Evolutionary conservation across 2,888 invertebrate species (phyloP).

Genomic region (Ephialtes manifestator): DNA sequence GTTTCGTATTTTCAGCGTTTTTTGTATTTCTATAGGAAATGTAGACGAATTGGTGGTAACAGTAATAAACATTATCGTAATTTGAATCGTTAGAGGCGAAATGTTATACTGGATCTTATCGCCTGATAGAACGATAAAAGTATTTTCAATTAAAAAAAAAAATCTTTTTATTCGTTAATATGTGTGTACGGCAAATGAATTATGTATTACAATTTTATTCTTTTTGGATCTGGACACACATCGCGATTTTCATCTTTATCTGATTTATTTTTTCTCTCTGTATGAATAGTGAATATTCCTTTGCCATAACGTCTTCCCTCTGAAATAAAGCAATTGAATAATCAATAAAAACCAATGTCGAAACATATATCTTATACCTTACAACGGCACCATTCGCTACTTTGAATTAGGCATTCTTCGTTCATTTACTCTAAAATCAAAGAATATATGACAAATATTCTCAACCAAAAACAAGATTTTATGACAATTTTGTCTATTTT

Average conservation of each 20-base stretch:
- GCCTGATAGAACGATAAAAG: slow-evolving; percentile 6
- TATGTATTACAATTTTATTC: slow-evolving; percentile 30
- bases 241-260: slow-evolving; percentile 41
- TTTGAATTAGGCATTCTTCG: background rate
- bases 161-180: slow-evolving; percentile 14
- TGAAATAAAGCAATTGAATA: slow-evolving; percentile 68
- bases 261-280: slow-evolving; percentile 11
- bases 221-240: slow-evolving; percentile 33
- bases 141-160: slow-evolving; percentile 16
- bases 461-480: no score
- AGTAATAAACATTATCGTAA: slow-evolving; percentile 24
- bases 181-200: slow-evolving; percentile 1
- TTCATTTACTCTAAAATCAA: background rate
- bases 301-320: slow-evolving; percentile 82
- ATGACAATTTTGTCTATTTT: no score
- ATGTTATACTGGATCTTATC: slow-evolving; percentile 9
- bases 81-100: slow-evolving; percentile 18
- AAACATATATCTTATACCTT: background rate
- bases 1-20: slow-evolving; percentile 35
- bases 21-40: slow-evolving; percentile 44
- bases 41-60: slow-evolving; percentile 37
- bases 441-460: no score
- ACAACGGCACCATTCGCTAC: background rate
- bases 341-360: slow-evolving; percentile 14
- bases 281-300: slow-evolving; percentile 76